Evolutionary conservation across 2,113 vertebrate genomes (phyloP).

Genomic region (Neofelis nebulosa): DNA sequence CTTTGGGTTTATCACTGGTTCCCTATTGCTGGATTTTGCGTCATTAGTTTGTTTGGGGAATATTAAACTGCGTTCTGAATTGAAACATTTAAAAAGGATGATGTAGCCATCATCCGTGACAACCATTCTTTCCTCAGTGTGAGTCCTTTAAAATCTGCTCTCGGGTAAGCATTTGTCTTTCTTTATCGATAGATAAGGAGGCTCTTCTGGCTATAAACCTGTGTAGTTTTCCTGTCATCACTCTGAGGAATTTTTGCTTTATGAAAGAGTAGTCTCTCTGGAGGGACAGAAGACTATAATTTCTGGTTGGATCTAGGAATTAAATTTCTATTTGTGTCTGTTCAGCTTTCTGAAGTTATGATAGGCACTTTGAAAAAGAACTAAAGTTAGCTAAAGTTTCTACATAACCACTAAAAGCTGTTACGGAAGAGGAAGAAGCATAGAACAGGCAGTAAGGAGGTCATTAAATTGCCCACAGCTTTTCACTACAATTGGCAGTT

Average conservation of each 20-base stretch:
- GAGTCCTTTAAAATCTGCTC: conserved; percentile 42
- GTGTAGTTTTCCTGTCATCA: conserved; percentile 46
- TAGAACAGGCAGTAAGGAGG: conserved; percentile 30
- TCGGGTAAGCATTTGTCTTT: conserved; percentile 47
- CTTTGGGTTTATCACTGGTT: neutral
- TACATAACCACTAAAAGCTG: conserved; percentile 60
- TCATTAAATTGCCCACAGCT: conserved; percentile 53
- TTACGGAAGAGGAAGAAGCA: conserved; percentile 37
- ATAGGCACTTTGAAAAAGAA: conserved; percentile 62
- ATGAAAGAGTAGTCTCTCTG: conserved; percentile 60
- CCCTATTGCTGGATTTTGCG: neutral
- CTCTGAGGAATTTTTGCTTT: conserved; percentile 60
- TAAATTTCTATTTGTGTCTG: conserved; percentile 74
- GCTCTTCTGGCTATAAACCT: conserved; percentile 42
- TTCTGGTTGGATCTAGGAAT: conserved; percentile 52
- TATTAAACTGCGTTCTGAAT: conserved; percentile 19
- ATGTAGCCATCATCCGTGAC: neutral
- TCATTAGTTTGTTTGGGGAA: neutral
- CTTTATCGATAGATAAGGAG: neutral
- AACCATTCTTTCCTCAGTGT: neutral
- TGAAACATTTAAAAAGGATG: neutral
- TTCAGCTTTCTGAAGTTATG: conserved; percentile 65
- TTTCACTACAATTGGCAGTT: conserved; percentile 63
- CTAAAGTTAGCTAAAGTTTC: conserved; percentile 64
- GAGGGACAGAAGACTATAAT: conserved; percentile 61